Percentiles rank a stretch among this genome's conserved stretches.
Evolutionary conservation across 2,888 invertebrate species (phyloP).

Genomic region (Ethmia dodecea): DNA sequence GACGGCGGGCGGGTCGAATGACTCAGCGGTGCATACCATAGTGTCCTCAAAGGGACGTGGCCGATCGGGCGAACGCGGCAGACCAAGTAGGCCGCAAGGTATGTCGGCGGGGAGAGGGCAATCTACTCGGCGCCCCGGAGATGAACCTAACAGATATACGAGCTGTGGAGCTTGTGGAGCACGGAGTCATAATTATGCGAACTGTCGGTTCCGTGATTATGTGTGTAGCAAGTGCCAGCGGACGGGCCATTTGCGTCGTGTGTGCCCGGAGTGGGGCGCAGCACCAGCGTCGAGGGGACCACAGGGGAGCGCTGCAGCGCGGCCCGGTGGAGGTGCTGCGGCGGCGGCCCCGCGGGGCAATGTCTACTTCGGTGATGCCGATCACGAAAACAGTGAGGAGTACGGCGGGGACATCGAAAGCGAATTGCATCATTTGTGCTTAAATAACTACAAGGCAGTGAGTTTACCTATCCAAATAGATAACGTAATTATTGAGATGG

Average conservation of each 20-base stretch:
- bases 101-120: background rate
- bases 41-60: background rate
- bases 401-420: too few species aligned
- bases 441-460: slow-evolving; percentile 19
- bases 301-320: background rate
- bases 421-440: slow-evolving; percentile 12
- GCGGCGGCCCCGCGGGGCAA: background rate
- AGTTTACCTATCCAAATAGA: slow-evolving; percentile 16
- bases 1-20: background rate
- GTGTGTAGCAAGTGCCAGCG: slow-evolving; percentile 6
- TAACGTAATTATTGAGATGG: slow-evolving; percentile 17
- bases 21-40: background rate
- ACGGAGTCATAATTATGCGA: background rate
- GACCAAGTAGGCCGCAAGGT: too few species aligned
- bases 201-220: slow-evolving; percentile 1
- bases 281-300: too few species aligned
- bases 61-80: too few species aligned
- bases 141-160: background rate
- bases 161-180: background rate
- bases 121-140: background rate
- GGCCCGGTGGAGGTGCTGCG: background rate
- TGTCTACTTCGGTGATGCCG: too few species aligned
- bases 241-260: slow-evolving; percentile 5
- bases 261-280: slow-evolving; percentile 5
- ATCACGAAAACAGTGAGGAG: slow-evolving; percentile 3